Evolutionary conservation across 2,797 vertebrate genomes (phyloP), one percentile per base, ranked within the genome.

Genomic region (Thalassophryne amazonica): DNA sequence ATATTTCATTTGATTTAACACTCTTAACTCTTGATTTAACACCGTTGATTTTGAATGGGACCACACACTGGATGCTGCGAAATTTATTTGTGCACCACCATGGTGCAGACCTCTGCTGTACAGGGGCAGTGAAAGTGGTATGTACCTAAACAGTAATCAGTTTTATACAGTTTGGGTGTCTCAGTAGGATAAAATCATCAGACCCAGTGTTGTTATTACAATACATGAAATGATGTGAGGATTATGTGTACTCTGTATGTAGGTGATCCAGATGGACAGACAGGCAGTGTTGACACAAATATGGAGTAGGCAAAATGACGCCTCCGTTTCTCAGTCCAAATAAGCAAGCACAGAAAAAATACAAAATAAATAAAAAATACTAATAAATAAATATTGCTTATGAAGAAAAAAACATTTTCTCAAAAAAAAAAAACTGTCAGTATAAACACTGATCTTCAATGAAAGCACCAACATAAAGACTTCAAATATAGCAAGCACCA

Each of bases 221-320:
- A 53, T 18, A 14, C 25, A 9, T 60, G 9, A 70, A 68, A 57
- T 36, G 14, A 24, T 74, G 19, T 47, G 60, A 50, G 73, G 73
- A 73, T 85, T 75, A 82, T 43, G 23, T 61, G 34, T 28, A n/a
- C 42, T 66, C n/a, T 35, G 32, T 15, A 24, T 63, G 61, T 46
- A 47, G 45, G 52, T 56, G 41, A 51, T 49, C 40, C 6, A 15
- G 29, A 31, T 33, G 0, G 9, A 36, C 5, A 0, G 38, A 32
- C 19, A 2, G n/a, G 19, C 15, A 11, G 30, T 29, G 33, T 28
- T 69, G 55, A 57, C 58, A 69, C 60, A 64, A 28, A 64, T 51
- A 36, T 41, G 7, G 52, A 25, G 21, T 56, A 46, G 60, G 70
- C 76, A 61, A 68, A 9, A 15, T 20, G 50, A 17, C 10, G 35